Base-by-base conservation (phyloP, 2,888 invertebrate species). In the Lasioglossum figueresi region DNA sequence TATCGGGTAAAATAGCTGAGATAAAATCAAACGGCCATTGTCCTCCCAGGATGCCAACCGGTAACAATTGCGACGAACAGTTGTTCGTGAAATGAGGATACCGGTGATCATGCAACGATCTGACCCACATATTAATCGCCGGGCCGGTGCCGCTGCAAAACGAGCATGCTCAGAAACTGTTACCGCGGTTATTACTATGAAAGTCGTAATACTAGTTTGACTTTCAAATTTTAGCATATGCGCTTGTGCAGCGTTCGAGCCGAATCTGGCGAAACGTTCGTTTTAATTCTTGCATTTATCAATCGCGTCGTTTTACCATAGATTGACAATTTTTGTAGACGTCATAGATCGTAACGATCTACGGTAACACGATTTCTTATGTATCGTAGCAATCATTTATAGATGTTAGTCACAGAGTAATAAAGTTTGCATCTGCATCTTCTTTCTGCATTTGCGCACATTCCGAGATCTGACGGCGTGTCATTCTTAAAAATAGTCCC, bases 1-100 rank as follows among this genome's bases (percentile, higher is more conserved):
- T 84, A 45, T 75, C 74, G 14, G 27, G 34, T 31, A 76, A 74
- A 74, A 84, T 40, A 48, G 16, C 12, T 16, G 4, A 52, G 63
- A 70, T 43, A 12, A 70, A 75, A 74, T 77, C 12, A 34, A n/a
- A 8, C 2, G 48, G 59, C 40, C 40, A 8, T 16, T 43, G 34
- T 40, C 14, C 45, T 68, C 56, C 14, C 19, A 59, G 12, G 40
- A 84, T n/a, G 10, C 34, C 10, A 43, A 76, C 4, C 31, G 14
- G 19, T 14, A 63, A 10, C 34, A 63, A 31, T 37, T 27, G 27
- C 16, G 2, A 27, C 14, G 43, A 19, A 72, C 71, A 45, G 43
- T 43, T 23, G 43, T 43, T 14, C 1, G 78, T 19, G 14, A 79
- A 40, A 66, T n/a, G 12, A 5, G 10, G 23, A 27, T 31, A 37